Conservation (phyloP, 1,140 invertebrate genomes). For the Sycobia sp. region DNA sequence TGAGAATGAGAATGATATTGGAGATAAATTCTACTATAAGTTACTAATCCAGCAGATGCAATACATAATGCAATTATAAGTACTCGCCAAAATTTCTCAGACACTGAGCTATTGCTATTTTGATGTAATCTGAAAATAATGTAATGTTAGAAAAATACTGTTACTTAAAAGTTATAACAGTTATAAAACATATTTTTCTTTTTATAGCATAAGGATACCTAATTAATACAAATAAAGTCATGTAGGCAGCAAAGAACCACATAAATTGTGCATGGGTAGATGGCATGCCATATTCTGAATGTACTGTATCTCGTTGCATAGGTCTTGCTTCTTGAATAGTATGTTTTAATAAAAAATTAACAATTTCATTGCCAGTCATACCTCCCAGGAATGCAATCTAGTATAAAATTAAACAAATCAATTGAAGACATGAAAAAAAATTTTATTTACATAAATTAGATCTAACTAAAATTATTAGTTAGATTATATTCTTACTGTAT, state of each 20-base stretch:
- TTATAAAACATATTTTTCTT: not conserved
- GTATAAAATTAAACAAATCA: conserved; percentile 46
- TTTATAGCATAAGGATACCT: too few species aligned
- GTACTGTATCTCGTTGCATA: conserved; percentile 68
- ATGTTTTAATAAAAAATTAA: conserved; percentile 85
- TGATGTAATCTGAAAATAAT: conserved; percentile 74
- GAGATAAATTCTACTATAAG: conserved; percentile 79
- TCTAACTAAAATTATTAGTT: too few species aligned
- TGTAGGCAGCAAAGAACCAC: conserved; percentile 90
- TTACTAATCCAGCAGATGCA: conserved; percentile 67
- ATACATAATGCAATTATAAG: conserved; percentile 70
- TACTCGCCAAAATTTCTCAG: conserved; percentile 77
- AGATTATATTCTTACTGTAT: conserved; percentile 80
- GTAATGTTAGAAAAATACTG: too few species aligned
- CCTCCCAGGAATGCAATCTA: conserved; percentile 88
- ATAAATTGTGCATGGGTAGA: conserved; percentile 91
- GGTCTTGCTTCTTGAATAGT: conserved; percentile 82
- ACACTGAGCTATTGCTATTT: conserved; percentile 75
- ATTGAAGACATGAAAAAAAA: not conserved
- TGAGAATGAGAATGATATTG: conserved; percentile 85
- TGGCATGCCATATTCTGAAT: conserved; percentile 92
- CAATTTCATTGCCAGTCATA: conserved; percentile 75
- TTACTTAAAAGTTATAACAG: too few species aligned
- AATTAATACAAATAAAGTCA: conserved; percentile 84
- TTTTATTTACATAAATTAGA: not conserved